phyloP scores from a whole-genome alignment of 2,797 vertebrate genomes.

The Avahi laniger region DNA sequence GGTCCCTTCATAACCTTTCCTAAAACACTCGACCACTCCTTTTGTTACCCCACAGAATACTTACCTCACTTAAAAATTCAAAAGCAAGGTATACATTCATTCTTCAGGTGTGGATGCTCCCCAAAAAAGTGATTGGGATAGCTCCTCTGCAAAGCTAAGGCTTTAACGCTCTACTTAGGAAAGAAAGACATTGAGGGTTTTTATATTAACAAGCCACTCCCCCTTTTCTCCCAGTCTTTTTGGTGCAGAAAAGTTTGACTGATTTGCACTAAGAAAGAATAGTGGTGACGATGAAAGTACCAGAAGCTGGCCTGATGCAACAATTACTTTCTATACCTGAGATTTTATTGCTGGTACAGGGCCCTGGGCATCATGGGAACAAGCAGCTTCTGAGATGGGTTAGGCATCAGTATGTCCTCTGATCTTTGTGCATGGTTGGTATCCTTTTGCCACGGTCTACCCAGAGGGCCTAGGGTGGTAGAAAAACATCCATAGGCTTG shows the following conservation, averaged over 20 bases:
- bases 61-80: slow-evolving; percentile 5
- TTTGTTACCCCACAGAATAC: neutral
- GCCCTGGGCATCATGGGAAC: neutral
- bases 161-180: neutral
- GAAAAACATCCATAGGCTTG: neutral
- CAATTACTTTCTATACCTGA: neutral
- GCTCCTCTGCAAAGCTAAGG: neutral
- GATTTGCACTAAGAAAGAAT: slow-evolving; percentile 15
- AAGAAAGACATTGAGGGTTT: neutral
- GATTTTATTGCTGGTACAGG: neutral
- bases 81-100: slow-evolving; percentile 6
- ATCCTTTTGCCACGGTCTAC: neutral
- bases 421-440: neutral
- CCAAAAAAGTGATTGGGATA: neutral
- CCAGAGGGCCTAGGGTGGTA: neutral
- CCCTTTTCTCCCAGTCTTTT: neutral
- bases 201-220: neutral
- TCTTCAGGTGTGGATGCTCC: neutral
- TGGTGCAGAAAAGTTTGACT: neutral
- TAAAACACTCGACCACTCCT: neutral
- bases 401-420: neutral
- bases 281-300: neutral
- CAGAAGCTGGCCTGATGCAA: neutral
- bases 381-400: neutral
- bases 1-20: neutral